Conservation (phyloP, 2,113 vertebrate species). For the Greenwoodochromis staneri region DNA sequence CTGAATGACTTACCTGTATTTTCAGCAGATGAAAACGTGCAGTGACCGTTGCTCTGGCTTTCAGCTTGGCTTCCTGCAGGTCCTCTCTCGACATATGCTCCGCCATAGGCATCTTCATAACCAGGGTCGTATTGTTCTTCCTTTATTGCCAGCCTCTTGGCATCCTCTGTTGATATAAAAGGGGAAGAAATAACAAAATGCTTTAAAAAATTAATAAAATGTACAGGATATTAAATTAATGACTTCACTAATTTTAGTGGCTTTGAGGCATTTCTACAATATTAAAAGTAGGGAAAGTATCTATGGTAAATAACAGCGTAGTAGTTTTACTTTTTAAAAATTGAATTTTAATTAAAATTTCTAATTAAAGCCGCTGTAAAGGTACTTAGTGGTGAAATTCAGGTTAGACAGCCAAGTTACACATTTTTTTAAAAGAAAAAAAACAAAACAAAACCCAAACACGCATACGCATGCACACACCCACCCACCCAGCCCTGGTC, state of each 20-base stretch:
- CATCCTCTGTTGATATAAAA: slow-evolving; percentile 76
- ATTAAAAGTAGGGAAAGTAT: neutral
- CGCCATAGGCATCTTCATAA: slow-evolving; percentile 89
- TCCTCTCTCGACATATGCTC: slow-evolving; percentile 70
- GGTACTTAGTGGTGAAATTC: neutral
- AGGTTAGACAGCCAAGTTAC: neutral
- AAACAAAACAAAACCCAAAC: neutral
- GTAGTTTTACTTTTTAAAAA: neutral
- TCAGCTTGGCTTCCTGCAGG: slow-evolving; percentile 9
- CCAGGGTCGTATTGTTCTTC: slow-evolving; percentile 95
- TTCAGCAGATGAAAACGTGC: slow-evolving; percentile 69
- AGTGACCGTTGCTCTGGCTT: slow-evolving; percentile 67
- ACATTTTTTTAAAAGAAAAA: neutral
- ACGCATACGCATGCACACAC: neutral
- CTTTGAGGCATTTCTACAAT: neutral
- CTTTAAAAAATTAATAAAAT: neutral
- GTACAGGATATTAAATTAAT: neutral
- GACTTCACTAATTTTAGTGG: neutral
- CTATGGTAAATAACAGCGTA: neutral
- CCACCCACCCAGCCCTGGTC: neutral
- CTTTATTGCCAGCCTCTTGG: slow-evolving; percentile 93
- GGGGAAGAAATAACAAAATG: neutral
- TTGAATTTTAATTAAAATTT: neutral
- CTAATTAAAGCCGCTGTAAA: neutral
- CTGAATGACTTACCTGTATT: slow-evolving; percentile 66